phyloP scores from a whole-genome alignment of 2,888 invertebrate genomes.

The Ophraella communa region DNA sequence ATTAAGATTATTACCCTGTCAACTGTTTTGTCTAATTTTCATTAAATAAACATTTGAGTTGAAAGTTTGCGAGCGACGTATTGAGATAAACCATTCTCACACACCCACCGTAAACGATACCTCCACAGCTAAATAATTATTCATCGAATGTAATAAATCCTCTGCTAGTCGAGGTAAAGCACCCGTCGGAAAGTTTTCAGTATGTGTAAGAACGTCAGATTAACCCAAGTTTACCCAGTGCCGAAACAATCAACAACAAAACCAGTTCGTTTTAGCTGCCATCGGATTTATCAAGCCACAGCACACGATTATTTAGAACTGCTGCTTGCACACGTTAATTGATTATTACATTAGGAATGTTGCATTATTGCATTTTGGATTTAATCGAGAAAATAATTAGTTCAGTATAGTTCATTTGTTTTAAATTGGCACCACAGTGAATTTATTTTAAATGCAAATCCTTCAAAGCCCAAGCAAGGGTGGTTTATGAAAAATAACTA shows the following conservation, averaged over 20 bases:
- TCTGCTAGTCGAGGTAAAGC: neutral
- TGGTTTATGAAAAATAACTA: too few relatives aligned
- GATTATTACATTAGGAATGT: neutral
- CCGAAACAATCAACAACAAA: slow-evolving; percentile 17
- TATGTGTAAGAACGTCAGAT: slow-evolving; percentile 27
- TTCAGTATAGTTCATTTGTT: neutral
- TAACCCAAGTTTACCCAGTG: slow-evolving; percentile 22
- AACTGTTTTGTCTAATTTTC: neutral
- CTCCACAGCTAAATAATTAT: slow-evolving; percentile 2
- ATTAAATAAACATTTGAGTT: neutral
- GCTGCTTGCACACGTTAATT: neutral
- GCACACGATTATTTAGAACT: neutral
- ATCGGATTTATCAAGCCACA: neutral
- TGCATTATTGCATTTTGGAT: neutral
- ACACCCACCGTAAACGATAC: neutral
- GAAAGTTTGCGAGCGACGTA: neutral
- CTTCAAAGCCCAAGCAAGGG: too few relatives aligned
- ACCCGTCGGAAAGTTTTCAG: slow-evolving; percentile 3
- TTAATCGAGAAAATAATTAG: neutral
- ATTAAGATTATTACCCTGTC: neutral
- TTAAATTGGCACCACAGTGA: too few relatives aligned
- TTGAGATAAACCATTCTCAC: neutral
- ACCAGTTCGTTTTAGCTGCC: neutral
- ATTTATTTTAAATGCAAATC: too few relatives aligned
- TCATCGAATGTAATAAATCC: slow-evolving; percentile 13